phyloP scores from a whole-genome alignment of 2,888 invertebrate genomes.

The Prosopocoilus inquinatus region DNA sequence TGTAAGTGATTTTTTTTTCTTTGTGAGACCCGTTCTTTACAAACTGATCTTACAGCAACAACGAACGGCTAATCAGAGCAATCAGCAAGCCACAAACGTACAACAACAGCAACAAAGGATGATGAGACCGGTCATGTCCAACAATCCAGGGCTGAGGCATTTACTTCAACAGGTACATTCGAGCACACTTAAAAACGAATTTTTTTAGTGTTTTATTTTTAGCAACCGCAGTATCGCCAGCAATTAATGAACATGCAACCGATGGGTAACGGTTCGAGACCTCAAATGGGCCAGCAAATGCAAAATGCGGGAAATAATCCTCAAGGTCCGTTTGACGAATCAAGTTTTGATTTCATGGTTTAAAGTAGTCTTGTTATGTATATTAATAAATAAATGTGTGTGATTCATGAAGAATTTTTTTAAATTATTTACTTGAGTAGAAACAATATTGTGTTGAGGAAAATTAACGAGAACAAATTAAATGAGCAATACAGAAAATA shows the following conservation, averaged over 20 bases:
- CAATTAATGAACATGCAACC: conserved; percentile 59
- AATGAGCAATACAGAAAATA: too few species aligned
- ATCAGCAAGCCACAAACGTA: conserved; percentile 36
- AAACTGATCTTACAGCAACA: conserved; percentile 35
- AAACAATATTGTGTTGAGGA: too few species aligned
- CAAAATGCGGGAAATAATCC: conserved; percentile 46
- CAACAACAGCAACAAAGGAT: conserved; percentile 57
- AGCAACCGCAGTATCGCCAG: conserved; percentile 71
- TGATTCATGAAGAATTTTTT: too few species aligned
- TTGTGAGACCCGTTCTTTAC: conserved; percentile 2
- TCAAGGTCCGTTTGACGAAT: conserved; percentile 55
- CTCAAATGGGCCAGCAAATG: conserved; percentile 49
- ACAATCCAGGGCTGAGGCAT: conserved; percentile 78
- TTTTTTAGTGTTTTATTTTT: conserved; percentile 33
- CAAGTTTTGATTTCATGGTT: conserved; percentile 33
- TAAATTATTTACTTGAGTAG: neutral
- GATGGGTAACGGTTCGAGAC: conserved; percentile 53
- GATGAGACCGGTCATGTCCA: conserved; percentile 70
- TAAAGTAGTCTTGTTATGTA: conserved; percentile 1
- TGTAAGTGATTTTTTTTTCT: conserved; percentile 49
- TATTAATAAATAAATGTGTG: neutral
- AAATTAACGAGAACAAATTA: too few species aligned
- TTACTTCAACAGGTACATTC: conserved; percentile 70
- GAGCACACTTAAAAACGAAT: conserved; percentile 1
- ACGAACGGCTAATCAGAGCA: conserved; percentile 43